Base-by-base conservation (phyloP, 2,888 invertebrate species). In the Patella depressa region DNA sequence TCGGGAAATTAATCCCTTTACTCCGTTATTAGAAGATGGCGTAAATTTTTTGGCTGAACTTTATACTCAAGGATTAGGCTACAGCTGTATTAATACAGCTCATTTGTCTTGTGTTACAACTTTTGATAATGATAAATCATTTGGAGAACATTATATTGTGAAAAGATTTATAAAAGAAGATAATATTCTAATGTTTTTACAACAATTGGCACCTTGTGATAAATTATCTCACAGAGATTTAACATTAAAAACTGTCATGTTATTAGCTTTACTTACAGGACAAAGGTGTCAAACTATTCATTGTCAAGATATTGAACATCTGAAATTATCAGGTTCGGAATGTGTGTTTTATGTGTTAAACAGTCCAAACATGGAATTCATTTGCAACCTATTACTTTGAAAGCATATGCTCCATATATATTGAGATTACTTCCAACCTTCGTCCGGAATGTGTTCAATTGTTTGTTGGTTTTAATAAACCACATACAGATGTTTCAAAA, bases 81-180 rank as follows among this genome's bases (percentile, higher is more conserved):
- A 76, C 45, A 74, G 34, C 53, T 70, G 76, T 24, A 59, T 79
- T 57, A 79, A 74, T 71, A 65, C 17, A 24, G 79, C 76, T 53
- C 45, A 74, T 19, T 54, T 79, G 19, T 74, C 74, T 3, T 76
- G 71, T 5, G 65, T 65, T 65, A 65, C 65, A 65, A 65, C 65
- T 65, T 65, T 65, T 65, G 9, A 65, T 19, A 19, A 65, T 65
- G 65, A 19, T 9, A 19, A 19, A 19, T 65, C 65, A 19, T 54
- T 77, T 29, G 77, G 78, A 2, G 34, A 75, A 45, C 70, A 77
- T 71, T 71, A 69, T 15, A n/a, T 78, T 54, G 69, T 83, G 15
- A 76, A 72, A 34, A 71, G 77, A 45, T 83, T 83, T 57, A 76
- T 83, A 79, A 83, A 78, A 78, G 83, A 80, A 2, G 65, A 80